Conservation (phyloP, 2,888 invertebrate genomes). For the Stenolophus ochropezus region DNA sequence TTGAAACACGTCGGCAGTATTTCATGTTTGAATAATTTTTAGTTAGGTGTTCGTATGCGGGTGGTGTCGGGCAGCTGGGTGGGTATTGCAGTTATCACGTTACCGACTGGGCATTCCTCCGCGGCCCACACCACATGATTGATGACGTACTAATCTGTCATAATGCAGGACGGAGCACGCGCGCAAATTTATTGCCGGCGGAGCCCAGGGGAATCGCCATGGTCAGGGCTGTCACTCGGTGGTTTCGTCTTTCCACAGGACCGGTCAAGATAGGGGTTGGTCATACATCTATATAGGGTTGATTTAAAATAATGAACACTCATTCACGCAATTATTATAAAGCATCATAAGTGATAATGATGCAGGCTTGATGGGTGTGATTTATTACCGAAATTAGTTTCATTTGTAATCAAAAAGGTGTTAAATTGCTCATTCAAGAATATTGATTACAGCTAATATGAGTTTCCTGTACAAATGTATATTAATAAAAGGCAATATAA, state of each 20-base stretch:
- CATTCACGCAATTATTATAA: no score
- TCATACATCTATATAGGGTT: background rate
- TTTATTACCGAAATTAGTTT: no score
- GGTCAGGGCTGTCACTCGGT: slow-evolving; percentile 52
- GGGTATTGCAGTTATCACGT: slow-evolving; percentile 49
- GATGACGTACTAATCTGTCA: slow-evolving; percentile 73
- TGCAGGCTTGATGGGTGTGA: no score
- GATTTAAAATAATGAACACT: background rate
- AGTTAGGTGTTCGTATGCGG: background rate
- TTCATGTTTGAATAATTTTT: slow-evolving; percentile 56
- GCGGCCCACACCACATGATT: slow-evolving; percentile 67
- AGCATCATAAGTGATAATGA: no score
- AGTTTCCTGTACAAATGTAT: no score
- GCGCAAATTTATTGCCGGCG: slow-evolving; percentile 69
- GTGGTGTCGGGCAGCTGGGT: background rate
- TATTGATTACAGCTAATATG: no score
- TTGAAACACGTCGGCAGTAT: slow-evolving; percentile 21
- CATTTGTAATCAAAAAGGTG: no score
- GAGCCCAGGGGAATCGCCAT: slow-evolving; percentile 53
- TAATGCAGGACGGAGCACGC: slow-evolving; percentile 70
- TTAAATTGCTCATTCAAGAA: no score
- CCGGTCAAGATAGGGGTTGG: background rate
- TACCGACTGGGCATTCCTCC: slow-evolving; percentile 33
- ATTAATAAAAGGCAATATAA: no score
- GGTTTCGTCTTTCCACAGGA: background rate